phyloP scores from a whole-genome alignment of 2,888 invertebrate species.

The Dastarcus helophoroides region DNA sequence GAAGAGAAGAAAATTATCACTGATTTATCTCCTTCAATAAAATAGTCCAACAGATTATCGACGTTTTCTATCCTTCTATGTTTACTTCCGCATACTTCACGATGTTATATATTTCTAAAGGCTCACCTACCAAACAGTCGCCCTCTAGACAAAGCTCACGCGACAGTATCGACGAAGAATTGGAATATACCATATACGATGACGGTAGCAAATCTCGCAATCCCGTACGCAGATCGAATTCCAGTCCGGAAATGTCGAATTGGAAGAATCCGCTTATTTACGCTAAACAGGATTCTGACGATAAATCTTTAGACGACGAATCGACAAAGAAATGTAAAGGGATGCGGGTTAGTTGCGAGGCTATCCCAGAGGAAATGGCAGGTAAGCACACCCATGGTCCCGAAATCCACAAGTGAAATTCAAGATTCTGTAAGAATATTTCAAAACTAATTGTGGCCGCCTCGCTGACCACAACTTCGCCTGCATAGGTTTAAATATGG shows the following conservation, averaged over 20 bases:
- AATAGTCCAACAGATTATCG: too few relatives aligned
- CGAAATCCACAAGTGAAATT: too few relatives aligned
- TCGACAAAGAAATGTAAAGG: slow-evolving; percentile 53
- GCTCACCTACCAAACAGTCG: slow-evolving; percentile 22
- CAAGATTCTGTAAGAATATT: too few relatives aligned
- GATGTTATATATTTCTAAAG: slow-evolving; percentile 8
- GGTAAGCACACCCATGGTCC: too few relatives aligned
- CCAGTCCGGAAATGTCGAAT: slow-evolving; percentile 86
- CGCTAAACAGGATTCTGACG: slow-evolving; percentile 34
- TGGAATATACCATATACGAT: slow-evolving; percentile 33
- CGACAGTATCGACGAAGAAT: slow-evolving; percentile 43
- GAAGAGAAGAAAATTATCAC: too few relatives aligned
- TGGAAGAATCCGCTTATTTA: slow-evolving; percentile 63
- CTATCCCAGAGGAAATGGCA: slow-evolving; percentile 80
- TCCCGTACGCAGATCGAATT: slow-evolving; percentile 80
- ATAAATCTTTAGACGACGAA: slow-evolving; percentile 27
- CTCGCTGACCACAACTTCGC: too few relatives aligned
- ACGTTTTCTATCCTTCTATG: too few relatives aligned
- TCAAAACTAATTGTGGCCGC: too few relatives aligned
- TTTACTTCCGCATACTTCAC: too few relatives aligned
- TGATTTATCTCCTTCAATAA: too few relatives aligned
- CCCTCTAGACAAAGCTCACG: slow-evolving; percentile 44
- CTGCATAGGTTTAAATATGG: too few relatives aligned
- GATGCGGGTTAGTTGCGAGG: slow-evolving; percentile 77
- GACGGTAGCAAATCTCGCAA: slow-evolving; percentile 50